These are phyloP conservation scores for Episyrphus balteatus DNA, from an alignment of 1,140 invertebrate genomes.

Conservation along the genomic window DNA sequence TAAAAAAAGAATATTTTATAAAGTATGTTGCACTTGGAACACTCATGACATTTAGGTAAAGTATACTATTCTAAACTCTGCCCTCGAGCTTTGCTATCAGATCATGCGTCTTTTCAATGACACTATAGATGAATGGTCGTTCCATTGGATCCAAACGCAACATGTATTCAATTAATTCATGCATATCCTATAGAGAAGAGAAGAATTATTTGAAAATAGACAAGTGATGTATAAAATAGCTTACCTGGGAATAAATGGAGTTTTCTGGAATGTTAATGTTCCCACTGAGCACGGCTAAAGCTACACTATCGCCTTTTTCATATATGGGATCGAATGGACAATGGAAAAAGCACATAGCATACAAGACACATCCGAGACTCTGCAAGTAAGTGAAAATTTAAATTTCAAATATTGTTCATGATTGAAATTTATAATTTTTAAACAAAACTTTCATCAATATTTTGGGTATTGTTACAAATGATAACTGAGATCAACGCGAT, in stretches of 20 bases:
- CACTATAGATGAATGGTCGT: conserved; percentile 58
- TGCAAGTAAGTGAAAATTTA: conserved; percentile 44
- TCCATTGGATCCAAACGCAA: conserved; percentile 64
- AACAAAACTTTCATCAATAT: too few species aligned
- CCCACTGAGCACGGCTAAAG: conserved; percentile 71
- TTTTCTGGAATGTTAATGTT: conserved; percentile 62
- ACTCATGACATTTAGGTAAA: too few species aligned
- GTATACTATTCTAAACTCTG: conserved; percentile 33
- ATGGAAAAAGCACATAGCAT: conserved; percentile 75
- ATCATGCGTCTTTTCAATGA: conserved; percentile 51
- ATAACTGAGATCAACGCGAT: too few species aligned
- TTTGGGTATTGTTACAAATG: background rate
- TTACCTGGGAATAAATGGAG: conserved; percentile 53
- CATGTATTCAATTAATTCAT: conserved; percentile 58
- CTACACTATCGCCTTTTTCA: conserved; percentile 77
- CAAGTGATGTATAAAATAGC: background rate
- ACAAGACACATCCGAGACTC: conserved; percentile 77
- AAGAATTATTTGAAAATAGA: background rate
- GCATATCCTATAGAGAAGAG: conserved; percentile 46
- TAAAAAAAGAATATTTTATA: conserved; percentile 1
- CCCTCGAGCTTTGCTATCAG: conserved; percentile 42
- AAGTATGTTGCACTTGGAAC: background rate
- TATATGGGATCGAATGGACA: conserved; percentile 79
- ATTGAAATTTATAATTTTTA: too few species aligned
- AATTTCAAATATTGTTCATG: too few species aligned